Evolutionary conservation across 2,113 vertebrate species (phyloP).

Genomic region (Synchiropus splendidus): DNA sequence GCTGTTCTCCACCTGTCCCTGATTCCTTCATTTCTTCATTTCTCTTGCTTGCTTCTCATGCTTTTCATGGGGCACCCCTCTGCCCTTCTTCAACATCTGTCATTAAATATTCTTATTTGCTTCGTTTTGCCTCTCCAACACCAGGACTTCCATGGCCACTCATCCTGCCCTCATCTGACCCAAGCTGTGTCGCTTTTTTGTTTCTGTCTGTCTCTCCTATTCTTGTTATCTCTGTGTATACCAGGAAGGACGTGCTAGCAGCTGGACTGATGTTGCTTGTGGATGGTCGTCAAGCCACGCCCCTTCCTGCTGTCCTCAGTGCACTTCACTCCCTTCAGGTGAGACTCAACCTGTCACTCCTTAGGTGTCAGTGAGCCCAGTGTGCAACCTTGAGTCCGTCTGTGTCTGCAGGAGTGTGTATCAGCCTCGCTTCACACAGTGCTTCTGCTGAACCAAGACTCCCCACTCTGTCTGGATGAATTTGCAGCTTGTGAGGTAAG

Average conservation of each 20-base stretch:
- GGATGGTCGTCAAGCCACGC: conserved; percentile 71
- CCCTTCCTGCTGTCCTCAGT: conserved; percentile 65
- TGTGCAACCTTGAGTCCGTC: background rate
- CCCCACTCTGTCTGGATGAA: conserved; percentile 60
- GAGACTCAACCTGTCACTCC: conserved; percentile 1
- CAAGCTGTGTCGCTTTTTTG: too few species aligned
- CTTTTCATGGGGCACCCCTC: too few species aligned
- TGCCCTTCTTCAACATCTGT: too few species aligned
- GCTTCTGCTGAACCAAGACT: conserved; percentile 72
- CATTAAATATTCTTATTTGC: too few species aligned
- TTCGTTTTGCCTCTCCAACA: too few species aligned
- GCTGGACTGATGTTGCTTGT: conserved; percentile 74
- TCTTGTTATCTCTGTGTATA: conserved; percentile 5
- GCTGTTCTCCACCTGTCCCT: too few species aligned
- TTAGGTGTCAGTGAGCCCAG: background rate
- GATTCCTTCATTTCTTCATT: background rate
- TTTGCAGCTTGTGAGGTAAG: conserved; percentile 71
- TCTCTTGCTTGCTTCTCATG: too few species aligned
- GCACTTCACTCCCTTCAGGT: conserved; percentile 63
- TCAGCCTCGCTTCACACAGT: conserved; percentile 73
- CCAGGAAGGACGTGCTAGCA: conserved; percentile 67
- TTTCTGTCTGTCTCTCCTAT: conserved; percentile 13
- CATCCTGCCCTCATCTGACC: too few species aligned
- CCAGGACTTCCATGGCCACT: too few species aligned
- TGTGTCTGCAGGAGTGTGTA: conserved; percentile 40